Conservation (phyloP, 2,888 invertebrate species). For the Agonopterix heracliana region DNA sequence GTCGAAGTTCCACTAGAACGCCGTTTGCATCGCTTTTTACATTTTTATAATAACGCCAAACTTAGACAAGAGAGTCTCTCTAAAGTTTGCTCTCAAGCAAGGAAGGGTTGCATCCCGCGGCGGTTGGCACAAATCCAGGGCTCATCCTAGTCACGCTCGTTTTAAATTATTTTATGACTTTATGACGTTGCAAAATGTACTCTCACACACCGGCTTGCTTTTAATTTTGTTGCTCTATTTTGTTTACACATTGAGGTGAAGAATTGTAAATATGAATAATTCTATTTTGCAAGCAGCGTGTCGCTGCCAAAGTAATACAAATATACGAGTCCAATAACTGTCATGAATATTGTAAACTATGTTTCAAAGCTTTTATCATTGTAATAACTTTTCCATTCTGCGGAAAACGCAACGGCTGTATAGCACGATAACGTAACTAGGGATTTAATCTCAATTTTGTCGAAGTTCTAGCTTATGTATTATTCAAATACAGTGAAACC, state of each 20-base stretch:
- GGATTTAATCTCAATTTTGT: constrained; percentile 32
- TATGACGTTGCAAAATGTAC: constrained; percentile 27
- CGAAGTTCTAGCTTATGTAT: constrained; percentile 32
- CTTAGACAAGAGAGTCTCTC: constrained; percentile 42
- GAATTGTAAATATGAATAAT: not conserved
- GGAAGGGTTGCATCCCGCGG: constrained; percentile 37
- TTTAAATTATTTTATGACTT: constrained; percentile 58
- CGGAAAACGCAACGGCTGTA: constrained; percentile 14
- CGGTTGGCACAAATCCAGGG: constrained; percentile 45
- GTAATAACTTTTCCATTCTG: constrained; percentile 18
- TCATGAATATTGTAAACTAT: constrained; percentile 25
- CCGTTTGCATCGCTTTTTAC: constrained; percentile 34
- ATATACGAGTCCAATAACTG: constrained; percentile 28
- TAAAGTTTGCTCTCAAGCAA: constrained; percentile 43
- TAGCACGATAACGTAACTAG: constrained; percentile 16
- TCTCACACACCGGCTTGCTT: constrained; percentile 13
- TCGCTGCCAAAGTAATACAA: constrained; percentile 28
- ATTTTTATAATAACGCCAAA: constrained; percentile 47
- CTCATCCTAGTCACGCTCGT: constrained; percentile 35
- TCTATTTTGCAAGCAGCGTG: constrained; percentile 17
- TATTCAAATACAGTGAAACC: no score
- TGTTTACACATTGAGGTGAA: no score
- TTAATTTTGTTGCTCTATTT: not conserved
- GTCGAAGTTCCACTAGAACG: constrained; percentile 19
- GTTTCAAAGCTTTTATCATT: constrained; percentile 11